Conservation (phyloP, 2,888 invertebrate genomes). For the Sturmia bella region DNA sequence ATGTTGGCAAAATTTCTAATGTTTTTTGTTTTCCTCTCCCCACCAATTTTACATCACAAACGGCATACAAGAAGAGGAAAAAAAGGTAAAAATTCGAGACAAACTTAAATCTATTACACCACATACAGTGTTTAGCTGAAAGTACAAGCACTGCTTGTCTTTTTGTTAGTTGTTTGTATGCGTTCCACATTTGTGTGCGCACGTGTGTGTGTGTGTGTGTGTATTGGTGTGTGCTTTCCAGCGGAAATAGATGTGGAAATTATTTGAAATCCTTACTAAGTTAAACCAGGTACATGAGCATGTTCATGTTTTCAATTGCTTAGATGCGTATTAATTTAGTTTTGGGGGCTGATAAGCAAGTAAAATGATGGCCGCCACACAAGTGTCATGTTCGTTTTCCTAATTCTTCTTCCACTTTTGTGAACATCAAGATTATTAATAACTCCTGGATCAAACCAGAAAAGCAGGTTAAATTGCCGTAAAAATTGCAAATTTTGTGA, state of each 20-base stretch:
- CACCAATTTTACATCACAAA: conserved; percentile 18
- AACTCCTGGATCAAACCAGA: background rate
- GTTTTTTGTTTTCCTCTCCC: conserved; percentile 2
- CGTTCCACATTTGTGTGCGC: conserved; percentile 30
- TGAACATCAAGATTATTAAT: conserved; percentile 17
- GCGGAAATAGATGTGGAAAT: conserved; percentile 68
- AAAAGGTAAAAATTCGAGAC: conserved; percentile 31
- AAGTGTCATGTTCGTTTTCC: conserved; percentile 56
- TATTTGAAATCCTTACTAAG: conserved; percentile 54
- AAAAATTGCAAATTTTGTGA: conserved; percentile 29
- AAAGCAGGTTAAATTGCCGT: conserved; percentile 27
- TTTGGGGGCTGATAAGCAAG: too few species aligned
- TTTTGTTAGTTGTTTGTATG: conserved; percentile 1
- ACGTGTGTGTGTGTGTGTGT: too few species aligned
- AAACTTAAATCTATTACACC: conserved; percentile 65
- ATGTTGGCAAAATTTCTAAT: conserved; percentile 34
- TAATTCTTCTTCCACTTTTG: conserved; percentile 27
- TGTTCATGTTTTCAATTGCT: conserved; percentile 29
- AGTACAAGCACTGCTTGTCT: conserved; percentile 2
- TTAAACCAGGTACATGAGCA: conserved; percentile 32
- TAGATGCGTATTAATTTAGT: conserved; percentile 32
- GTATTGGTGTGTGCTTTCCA: conserved; percentile 43
- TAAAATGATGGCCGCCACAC: conserved; percentile 63
- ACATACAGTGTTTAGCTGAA: conserved; percentile 51
- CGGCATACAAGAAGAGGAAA: conserved; percentile 14